phyloP scores from a whole-genome alignment of 2,113 vertebrate genomes.

The Paradisaea rubra region DNA sequence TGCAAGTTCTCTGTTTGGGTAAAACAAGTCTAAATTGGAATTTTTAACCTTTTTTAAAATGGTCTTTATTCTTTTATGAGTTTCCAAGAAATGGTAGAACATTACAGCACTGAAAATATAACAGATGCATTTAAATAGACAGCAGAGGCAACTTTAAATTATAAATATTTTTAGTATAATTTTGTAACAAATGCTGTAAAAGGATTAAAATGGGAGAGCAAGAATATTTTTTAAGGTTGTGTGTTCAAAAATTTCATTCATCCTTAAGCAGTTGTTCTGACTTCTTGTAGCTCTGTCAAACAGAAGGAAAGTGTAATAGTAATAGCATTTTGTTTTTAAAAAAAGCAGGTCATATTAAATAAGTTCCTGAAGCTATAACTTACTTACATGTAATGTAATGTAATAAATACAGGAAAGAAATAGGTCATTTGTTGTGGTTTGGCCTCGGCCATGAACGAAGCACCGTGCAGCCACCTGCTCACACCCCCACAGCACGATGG shows the following conservation, averaged over 20 bases:
- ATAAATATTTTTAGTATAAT: not conserved
- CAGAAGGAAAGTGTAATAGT: not conserved
- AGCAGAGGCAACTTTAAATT: not conserved
- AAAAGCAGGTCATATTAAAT: not conserved
- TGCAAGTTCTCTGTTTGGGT: not conserved
- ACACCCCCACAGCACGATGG: rapidly evolving
- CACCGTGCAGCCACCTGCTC: not conserved
- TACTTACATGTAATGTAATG: not conserved
- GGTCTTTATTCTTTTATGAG: not conserved
- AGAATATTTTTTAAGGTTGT: not conserved
- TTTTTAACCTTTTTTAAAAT: not conserved
- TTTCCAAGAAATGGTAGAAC: not conserved
- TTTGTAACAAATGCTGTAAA: not conserved
- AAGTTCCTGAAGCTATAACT: not conserved
- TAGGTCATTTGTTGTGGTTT: not conserved
- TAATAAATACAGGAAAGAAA: not conserved
- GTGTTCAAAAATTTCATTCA: not conserved
- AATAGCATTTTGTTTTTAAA: not conserved
- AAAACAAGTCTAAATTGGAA: not conserved
- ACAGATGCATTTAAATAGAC: not conserved
- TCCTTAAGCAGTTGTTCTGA: not conserved
- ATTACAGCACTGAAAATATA: not conserved
- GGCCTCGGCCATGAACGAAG: not conserved
- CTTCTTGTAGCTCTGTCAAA: not conserved
- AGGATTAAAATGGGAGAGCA: not conserved